phyloP scores from a whole-genome alignment of 2,797 vertebrate genomes.

The Heteromormyrus szaboi region DNA sequence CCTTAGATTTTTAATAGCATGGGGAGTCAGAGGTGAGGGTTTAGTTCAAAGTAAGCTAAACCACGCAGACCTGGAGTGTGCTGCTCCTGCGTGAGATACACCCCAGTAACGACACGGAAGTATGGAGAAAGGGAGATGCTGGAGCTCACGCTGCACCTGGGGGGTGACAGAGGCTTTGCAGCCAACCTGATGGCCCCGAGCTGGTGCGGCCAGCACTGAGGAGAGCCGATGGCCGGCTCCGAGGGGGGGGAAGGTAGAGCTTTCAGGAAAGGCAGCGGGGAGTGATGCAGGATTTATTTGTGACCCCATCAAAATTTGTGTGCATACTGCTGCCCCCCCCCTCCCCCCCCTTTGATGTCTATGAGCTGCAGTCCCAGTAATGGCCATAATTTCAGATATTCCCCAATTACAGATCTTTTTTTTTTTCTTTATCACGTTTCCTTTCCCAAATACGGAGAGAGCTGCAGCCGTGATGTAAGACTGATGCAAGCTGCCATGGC shows the following conservation, averaged over 20 bases:
- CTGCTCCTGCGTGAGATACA: background rate
- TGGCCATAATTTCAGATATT: background rate
- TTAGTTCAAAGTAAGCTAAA: background rate
- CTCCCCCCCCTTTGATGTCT: background rate
- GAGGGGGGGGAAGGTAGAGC: background rate
- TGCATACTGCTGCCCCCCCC: background rate
- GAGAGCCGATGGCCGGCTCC: background rate
- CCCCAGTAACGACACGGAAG: background rate
- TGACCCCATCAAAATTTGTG: background rate
- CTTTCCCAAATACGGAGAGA: background rate
- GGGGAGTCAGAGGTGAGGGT: background rate
- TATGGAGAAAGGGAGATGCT: background rate
- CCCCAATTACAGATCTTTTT: background rate
- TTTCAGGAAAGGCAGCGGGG: background rate
- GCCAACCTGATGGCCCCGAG: background rate
- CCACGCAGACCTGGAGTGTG: background rate
- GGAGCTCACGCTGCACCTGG: background rate
- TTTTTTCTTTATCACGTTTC: background rate
- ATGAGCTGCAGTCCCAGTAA: background rate
- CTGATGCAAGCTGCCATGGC: background rate
- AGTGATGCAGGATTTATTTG: background rate
- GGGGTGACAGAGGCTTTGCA: background rate
- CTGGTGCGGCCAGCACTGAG: background rate
- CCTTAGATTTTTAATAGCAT: background rate
- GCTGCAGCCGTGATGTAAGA: slow-evolving; percentile 1